Conservation (phyloP, 2,888 invertebrate genomes). For the Catocala nupta region DNA sequence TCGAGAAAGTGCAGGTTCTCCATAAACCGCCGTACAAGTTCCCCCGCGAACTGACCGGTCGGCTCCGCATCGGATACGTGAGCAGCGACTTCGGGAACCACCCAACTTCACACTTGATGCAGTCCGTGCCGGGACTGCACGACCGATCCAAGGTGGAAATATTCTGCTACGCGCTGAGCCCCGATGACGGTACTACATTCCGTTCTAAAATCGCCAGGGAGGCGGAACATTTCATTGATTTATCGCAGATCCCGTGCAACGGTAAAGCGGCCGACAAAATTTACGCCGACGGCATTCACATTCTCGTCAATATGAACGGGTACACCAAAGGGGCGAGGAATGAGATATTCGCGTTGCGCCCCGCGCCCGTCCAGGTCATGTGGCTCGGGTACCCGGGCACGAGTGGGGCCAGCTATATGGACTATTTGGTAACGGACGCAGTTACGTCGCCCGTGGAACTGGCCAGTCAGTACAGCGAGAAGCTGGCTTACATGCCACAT, state of each 20-base stretch:
- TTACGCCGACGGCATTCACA: slow-evolving; percentile 97
- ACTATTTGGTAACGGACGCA: slow-evolving; percentile 98
- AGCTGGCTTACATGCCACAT: slow-evolving; percentile 99
- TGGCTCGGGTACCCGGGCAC: slow-evolving; percentile 99
- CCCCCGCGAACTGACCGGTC: slow-evolving; percentile 89
- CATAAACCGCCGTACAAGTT: slow-evolving; percentile 97
- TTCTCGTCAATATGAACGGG: slow-evolving; percentile 99
- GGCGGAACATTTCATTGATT: slow-evolving; percentile 98
- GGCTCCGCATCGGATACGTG: slow-evolving; percentile 97
- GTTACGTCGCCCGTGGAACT: slow-evolving; percentile 98
- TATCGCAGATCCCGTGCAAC: slow-evolving; percentile 97
- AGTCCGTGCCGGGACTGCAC: slow-evolving; percentile 98
- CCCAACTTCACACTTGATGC: slow-evolving; percentile 99
- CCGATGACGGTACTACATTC: slow-evolving; percentile 99
- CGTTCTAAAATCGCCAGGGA: slow-evolving; percentile 98
- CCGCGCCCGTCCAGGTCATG: slow-evolving; percentile 99
- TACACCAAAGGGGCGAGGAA: slow-evolving; percentile 99
- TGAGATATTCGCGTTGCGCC: slow-evolving; percentile 98
- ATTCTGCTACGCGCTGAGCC: slow-evolving; percentile 97
- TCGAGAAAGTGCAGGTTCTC: slow-evolving; percentile 98
- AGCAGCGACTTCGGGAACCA: slow-evolving; percentile 99
- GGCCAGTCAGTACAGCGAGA: slow-evolving; percentile 98
- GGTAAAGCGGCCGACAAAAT: slow-evolving; percentile 99
- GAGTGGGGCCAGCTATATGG: slow-evolving; percentile 99
- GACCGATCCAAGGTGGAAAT: slow-evolving; percentile 95